Evolutionary conservation across 1,140 invertebrate genomes (phyloP).

Genomic region (Cydia strobilella): DNA sequence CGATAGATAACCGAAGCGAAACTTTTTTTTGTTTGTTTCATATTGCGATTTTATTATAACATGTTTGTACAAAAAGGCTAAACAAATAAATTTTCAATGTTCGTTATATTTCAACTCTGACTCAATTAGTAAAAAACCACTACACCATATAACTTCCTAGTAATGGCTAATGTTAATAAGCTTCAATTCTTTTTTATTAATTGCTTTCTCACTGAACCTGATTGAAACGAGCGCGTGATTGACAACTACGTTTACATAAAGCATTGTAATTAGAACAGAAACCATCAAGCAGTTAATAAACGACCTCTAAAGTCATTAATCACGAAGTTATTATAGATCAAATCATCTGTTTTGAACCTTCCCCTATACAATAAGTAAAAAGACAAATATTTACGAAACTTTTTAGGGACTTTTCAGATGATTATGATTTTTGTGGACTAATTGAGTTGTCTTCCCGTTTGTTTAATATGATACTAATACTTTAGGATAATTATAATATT

Average conservation of each 20-base stretch:
- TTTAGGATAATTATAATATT: neutral
- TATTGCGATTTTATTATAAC: too few relatives aligned
- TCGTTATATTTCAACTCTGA: neutral
- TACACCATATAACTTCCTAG: neutral
- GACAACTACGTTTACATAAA: conserved; percentile 38
- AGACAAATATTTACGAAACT: neutral
- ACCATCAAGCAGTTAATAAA: conserved; percentile 37
- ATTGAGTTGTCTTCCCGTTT: too few relatives aligned
- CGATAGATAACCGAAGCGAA: too few relatives aligned
- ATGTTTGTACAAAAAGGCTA: neutral
- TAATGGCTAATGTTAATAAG: conserved; percentile 10
- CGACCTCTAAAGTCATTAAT: conserved; percentile 37
- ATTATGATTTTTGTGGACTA: neutral
- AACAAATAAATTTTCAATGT: neutral
- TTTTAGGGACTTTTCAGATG: neutral
- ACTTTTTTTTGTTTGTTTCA: too few relatives aligned
- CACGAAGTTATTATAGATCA: conserved; percentile 13
- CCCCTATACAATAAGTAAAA: neutral
- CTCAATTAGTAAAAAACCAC: neutral
- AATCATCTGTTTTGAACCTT: conserved; percentile 15
- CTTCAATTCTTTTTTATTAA: conserved; percentile 19
- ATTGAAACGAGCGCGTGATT: conserved; percentile 34
- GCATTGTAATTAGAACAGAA: conserved; percentile 36
- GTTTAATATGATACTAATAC: too few relatives aligned
- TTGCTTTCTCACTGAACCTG: conserved; percentile 24